A percentile compares a stretch with the other conserved stretches of the same genome.
phyloP scores from a whole-genome alignment of 1,140 invertebrate species.

The Dinothrombium tinctorium region DNA sequence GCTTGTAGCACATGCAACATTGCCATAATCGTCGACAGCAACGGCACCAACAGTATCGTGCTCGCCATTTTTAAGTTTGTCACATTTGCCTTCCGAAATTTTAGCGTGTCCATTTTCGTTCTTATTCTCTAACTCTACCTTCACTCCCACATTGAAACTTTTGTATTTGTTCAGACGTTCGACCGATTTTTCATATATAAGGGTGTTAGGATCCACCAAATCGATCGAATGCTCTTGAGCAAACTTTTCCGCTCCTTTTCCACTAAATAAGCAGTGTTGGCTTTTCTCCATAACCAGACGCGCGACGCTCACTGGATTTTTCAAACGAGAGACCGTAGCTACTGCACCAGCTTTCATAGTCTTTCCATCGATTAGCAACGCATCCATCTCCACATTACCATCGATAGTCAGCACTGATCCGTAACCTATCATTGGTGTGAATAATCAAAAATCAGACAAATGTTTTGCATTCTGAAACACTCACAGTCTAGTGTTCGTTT shows the following conservation, averaged over 20 bases:
- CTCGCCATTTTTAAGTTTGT: constrained; percentile 10
- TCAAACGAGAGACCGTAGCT: constrained; percentile 35
- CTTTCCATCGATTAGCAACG: constrained; percentile 43
- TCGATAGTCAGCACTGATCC: constrained; percentile 38
- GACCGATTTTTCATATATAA: too few species aligned
- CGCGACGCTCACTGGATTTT: constrained; percentile 3
- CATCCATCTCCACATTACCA: constrained; percentile 48
- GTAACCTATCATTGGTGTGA: constrained; percentile 31
- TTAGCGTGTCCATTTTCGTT: too few species aligned
- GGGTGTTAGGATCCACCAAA: too few species aligned
- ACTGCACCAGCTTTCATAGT: constrained; percentile 24
- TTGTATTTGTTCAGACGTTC: constrained; percentile 30
- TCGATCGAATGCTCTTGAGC: too few species aligned
- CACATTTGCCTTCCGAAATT: too few species aligned
- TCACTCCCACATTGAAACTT: constrained; percentile 7
- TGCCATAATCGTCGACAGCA: constrained; percentile 38
- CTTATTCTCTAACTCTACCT: not conserved
- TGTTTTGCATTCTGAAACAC: not conserved
- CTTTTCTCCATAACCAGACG: constrained; percentile 21
- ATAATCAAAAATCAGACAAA: not conserved
- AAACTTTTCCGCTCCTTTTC: constrained; percentile 43
- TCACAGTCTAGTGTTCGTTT: not conserved
- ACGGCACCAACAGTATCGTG: constrained; percentile 59
- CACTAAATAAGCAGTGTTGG: constrained; percentile 41
- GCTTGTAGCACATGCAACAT: constrained; percentile 48